Conservation (phyloP, 92 coral and sea anemone species). For the Nematostella vectensis region DNA sequence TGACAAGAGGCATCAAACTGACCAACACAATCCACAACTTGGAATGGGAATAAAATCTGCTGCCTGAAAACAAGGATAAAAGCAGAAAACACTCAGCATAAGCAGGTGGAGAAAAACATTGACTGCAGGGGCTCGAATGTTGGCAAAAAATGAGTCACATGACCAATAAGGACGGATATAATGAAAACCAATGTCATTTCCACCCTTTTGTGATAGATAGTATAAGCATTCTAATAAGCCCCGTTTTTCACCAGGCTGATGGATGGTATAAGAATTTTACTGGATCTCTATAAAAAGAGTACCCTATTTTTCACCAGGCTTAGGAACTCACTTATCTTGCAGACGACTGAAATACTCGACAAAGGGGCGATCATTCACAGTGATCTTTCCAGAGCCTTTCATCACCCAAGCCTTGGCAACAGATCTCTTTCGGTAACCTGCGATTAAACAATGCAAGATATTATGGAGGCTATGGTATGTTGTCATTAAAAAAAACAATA, state of each 20-base stretch:
- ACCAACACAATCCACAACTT: slow-evolving; percentile 69
- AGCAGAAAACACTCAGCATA: background rate
- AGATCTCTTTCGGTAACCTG: slow-evolving; percentile 88
- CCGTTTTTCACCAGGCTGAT: too few species aligned
- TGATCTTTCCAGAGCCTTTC: slow-evolving; percentile 70
- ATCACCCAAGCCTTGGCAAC: slow-evolving; percentile 74
- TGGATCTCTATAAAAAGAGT: too few species aligned
- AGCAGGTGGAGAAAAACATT: background rate
- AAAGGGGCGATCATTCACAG: slow-evolving; percentile 68
- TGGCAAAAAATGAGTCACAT: background rate
- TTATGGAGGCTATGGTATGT: background rate
- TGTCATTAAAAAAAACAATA: background rate
- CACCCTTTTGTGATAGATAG: too few species aligned
- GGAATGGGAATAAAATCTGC: slow-evolving; percentile 83
- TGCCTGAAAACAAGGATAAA: slow-evolving; percentile 32
- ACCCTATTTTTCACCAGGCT: too few species aligned
- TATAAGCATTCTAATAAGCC: too few species aligned
- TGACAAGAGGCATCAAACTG: slow-evolving; percentile 79
- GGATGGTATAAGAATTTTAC: too few species aligned
- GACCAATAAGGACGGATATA: too few species aligned
- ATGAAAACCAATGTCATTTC: too few species aligned
- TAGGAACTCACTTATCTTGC: slow-evolving; percentile 81
- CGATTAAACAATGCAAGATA: too few species aligned
- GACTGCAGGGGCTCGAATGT: background rate
- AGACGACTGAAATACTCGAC: slow-evolving; percentile 65